Conservation (phyloP, 2,113 vertebrate species). For the Mionectes macconnelli region DNA sequence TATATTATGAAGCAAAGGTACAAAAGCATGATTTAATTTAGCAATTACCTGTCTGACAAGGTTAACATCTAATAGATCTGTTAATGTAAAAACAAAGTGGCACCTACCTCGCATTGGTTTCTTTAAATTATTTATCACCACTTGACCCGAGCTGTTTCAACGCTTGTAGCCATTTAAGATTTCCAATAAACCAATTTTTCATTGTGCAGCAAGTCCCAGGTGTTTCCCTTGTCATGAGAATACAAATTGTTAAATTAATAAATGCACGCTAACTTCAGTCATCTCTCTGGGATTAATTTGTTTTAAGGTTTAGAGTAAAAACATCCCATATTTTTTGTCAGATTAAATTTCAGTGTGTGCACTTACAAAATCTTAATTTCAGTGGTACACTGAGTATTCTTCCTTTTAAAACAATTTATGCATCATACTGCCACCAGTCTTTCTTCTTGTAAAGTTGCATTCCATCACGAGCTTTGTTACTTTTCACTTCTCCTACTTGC, state of each 20-base stretch:
- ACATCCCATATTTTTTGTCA: background rate
- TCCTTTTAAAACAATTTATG: background rate
- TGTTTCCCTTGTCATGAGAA: background rate
- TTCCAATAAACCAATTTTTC: conserved; percentile 23
- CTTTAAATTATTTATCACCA: conserved; percentile 15
- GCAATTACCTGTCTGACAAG: conserved; percentile 6
- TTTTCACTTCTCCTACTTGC: background rate
- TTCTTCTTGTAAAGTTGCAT: background rate
- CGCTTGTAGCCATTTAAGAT: background rate
- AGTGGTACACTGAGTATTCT: background rate
- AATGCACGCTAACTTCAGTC: background rate
- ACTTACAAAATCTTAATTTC: background rate
- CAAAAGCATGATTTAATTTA: conserved; percentile 26
- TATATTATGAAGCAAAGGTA: background rate
- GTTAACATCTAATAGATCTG: conserved; percentile 21
- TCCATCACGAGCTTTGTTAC: background rate
- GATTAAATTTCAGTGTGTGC: background rate
- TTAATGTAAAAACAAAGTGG: conserved; percentile 42
- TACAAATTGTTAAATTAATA: conserved; percentile 8
- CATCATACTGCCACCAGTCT: background rate
- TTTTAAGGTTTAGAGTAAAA: background rate
- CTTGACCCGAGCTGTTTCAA: conserved; percentile 25
- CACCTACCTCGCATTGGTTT: background rate
- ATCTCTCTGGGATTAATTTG: conserved; percentile 1
- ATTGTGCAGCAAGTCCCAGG: background rate